Evolutionary conservation across 2,797 vertebrate species (phyloP), one percentile per base, ranked within the genome.

Genomic region (Danio choprae): DNA sequence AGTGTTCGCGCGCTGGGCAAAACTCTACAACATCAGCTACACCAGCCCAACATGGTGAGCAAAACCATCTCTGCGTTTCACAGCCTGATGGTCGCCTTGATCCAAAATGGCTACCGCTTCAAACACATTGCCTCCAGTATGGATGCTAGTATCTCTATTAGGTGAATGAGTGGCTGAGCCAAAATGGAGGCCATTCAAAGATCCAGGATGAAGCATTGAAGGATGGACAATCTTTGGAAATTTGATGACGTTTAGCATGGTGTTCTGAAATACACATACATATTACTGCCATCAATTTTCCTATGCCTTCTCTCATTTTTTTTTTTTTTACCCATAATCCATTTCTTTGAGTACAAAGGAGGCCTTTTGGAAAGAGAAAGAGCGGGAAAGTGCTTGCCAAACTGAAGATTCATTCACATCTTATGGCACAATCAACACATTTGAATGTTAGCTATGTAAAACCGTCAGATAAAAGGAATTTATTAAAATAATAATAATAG

Each of bases 11-110:
- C 95, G 93, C 84, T 99, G 98, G 98, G 97, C 98, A 7, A 89
- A 94, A 86, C 94, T 92, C 80, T 99, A 98, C 82, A 98, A 98
- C 91, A 97, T 99, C 93, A 96, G 95, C 82, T 99, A 98, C 90
- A 90, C 91, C 67, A 92, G 97, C 85, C 98, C 98, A 0, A 83
- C 87, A 36, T 99, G 98, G 98, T 93, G 90, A 94, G 71, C 48
- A 56, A 15, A 22, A 4, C 6, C 5, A 12, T 50, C 56, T 59
- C 7, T 59, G 56, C 53, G 6, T 56, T 56, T 29, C 29, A 29
- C 29, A 29, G 29, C 29, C 29, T 29, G 29, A n/a, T n/a, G n/a
- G n/a, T n/a, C n/a, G n/a, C n/a, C n/a, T n/a, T 59, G 43, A 84
- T 67, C 50, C 48, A 76, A 65, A 63, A 77, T 72, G 72, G 68